Conservation (phyloP, 1,140 invertebrate species). For the Hycleus cichorii region DNA sequence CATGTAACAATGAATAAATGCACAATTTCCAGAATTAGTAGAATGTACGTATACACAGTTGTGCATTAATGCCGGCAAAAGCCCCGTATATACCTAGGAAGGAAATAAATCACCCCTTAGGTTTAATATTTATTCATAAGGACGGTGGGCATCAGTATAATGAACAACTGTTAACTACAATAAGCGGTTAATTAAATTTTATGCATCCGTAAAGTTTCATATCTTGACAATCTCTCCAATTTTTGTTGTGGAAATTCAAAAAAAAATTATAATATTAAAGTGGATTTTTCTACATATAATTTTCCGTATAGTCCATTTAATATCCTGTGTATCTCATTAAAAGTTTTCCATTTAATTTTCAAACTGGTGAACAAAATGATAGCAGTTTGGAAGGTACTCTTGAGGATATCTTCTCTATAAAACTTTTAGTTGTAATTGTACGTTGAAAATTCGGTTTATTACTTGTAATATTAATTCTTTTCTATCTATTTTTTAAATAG, state of each 20-base stretch:
- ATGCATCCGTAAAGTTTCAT: constrained; percentile 12
- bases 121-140: constrained; percentile 23
- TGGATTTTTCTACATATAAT: no score
- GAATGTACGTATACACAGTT: no score
- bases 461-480: neutral
- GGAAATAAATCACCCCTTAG: constrained; percentile 13
- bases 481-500: constrained; percentile 39
- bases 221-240: constrained; percentile 5
- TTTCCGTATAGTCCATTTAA: no score
- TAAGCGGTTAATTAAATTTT: constrained; percentile 23
- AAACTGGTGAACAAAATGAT: no score
- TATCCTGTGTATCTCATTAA: no score
- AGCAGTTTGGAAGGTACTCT: no score
- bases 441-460: neutral
- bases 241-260: no score
- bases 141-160: constrained; percentile 7
- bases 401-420: neutral
- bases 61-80: no score
- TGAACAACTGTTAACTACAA: constrained; percentile 18
- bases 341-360: no score
- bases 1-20: no score
- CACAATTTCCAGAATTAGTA: no score
- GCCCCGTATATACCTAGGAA: neutral
- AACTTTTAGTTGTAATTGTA: neutral
- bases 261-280: no score